These are phyloP conservation scores for Scolopax rusticola DNA, from an alignment of 2,797 vertebrate genomes.

Conservation along the genomic window DNA sequence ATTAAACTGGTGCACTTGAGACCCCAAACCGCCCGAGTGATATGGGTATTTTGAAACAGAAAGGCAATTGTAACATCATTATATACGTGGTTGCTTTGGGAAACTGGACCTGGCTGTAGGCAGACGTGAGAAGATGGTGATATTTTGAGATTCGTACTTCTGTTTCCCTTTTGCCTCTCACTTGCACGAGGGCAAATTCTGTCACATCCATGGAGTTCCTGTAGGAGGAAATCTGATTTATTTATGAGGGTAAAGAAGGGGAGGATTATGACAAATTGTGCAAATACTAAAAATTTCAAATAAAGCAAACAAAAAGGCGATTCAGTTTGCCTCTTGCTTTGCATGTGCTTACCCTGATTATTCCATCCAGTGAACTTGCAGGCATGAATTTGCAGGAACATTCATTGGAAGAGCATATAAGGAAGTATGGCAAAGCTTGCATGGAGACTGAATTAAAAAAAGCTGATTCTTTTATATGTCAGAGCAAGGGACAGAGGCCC, in stretches of 20 bases:
- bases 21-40: background rate
- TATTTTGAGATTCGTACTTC: background rate
- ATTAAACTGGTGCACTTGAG: background rate
- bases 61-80: background rate
- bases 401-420: background rate
- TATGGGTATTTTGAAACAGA: fast-evolving
- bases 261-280: background rate
- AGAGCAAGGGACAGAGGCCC: background rate
- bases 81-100: background rate
- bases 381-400: background rate
- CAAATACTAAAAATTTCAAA: background rate
- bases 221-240: background rate
- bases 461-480: background rate
- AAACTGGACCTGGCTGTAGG: background rate
- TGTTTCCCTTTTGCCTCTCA: background rate
- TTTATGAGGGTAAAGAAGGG: background rate
- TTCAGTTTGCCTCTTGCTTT: background rate
- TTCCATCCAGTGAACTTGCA: background rate
- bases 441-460: background rate
- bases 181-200: background rate
- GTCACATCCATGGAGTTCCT: background rate
- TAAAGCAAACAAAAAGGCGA: background rate
- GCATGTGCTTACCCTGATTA: background rate
- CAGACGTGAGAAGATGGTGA: background rate
- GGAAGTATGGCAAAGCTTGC: background rate